Percentiles rank a stretch among this genome's conserved stretches.
Evolutionary conservation across 2,113 vertebrate species (phyloP).

Genomic region (Protomyctophum bolini): DNA sequence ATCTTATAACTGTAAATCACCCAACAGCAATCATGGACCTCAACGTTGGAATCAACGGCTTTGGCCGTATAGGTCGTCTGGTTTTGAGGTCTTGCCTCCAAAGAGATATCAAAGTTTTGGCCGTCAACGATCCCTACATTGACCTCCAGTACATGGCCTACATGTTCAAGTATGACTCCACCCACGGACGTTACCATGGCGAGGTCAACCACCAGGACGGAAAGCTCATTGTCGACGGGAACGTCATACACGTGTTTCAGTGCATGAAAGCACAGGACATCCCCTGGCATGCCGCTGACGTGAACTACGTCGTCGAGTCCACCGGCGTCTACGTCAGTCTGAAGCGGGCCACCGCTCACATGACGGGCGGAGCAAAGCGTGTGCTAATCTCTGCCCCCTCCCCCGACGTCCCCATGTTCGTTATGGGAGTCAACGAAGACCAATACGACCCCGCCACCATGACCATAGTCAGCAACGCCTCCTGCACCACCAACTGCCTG

Average conservation of each 20-base stretch:
- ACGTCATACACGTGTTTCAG: conserved; percentile 82
- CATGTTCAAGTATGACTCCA: conserved; percentile 93
- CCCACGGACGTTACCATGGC: conserved; percentile 83
- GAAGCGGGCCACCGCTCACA: conserved; percentile 81
- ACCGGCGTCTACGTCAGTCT: conserved; percentile 86
- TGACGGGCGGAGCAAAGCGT: conserved; percentile 82
- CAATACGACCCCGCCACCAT: conserved; percentile 84
- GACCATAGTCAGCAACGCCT: conserved; percentile 89
- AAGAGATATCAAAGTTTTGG: conserved; percentile 86
- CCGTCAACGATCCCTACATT: conserved; percentile 90
- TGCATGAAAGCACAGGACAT: conserved; percentile 83
- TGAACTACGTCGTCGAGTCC: conserved; percentile 85
- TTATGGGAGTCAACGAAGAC: conserved; percentile 90
- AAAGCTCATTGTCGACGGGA: conserved; percentile 79
- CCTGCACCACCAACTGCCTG: conserved; percentile 92
- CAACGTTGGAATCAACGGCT: conserved; percentile 84
- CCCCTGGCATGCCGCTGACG: conserved; percentile 82
- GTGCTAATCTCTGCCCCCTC: conserved; percentile 88
- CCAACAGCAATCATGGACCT: conserved; percentile 76
- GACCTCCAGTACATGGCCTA: conserved; percentile 88
- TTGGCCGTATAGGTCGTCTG: conserved; percentile 89
- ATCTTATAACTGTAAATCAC: conserved; percentile 17
- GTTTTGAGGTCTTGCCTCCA: conserved; percentile 86
- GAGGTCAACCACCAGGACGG: conserved; percentile 67
- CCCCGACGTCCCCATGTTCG: conserved; percentile 88